phyloP scores from a whole-genome alignment of 1,140 invertebrate species.

The Drosophila azteca region DNA sequence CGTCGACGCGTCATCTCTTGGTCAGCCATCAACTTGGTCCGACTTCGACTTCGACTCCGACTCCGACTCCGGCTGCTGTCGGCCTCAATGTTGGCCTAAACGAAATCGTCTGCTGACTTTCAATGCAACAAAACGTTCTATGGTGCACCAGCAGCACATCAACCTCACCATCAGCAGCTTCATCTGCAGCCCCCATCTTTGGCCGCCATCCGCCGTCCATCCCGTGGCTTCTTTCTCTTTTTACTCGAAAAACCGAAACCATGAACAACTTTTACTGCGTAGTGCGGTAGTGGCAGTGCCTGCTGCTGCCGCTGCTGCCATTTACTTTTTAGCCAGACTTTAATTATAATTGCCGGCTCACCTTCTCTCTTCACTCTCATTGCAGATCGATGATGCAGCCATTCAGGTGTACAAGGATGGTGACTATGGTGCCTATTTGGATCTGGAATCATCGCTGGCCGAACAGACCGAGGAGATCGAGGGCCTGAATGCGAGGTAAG shows the following conservation, averaged over 20 bases:
- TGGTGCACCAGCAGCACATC: constrained; percentile 38
- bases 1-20: constrained; percentile 28
- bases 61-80: constrained; percentile 7
- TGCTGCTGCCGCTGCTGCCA: constrained; percentile 28
- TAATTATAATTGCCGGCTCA: constrained; percentile 70
- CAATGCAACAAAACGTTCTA: constrained; percentile 73
- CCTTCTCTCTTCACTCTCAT: constrained; percentile 61
- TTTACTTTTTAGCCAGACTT: constrained; percentile 70
- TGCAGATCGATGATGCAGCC: constrained; percentile 97
- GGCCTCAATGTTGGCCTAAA: constrained; percentile 60
- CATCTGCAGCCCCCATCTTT: constrained; percentile 10
- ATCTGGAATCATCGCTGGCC: constrained; percentile 96
- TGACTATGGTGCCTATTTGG: constrained; percentile 97
- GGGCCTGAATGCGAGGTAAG: constrained; percentile 96
- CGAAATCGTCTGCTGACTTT: constrained; percentile 75
- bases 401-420: constrained; percentile 98
- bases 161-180: constrained; percentile 30
- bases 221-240: constrained; percentile 54
- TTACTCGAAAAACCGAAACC: constrained; percentile 42
- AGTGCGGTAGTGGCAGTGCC: constrained; percentile 59
- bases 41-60: not conserved
- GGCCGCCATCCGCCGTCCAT: constrained; percentile 10
- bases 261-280: constrained; percentile 82
- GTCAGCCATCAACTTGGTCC: constrained; percentile 47
- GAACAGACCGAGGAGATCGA: constrained; percentile 98